Percentiles rank a stretch among this genome's conserved stretches.
phyloP scores from a whole-genome alignment of 2,888 invertebrate species.

The Atrina japonica region DNA sequence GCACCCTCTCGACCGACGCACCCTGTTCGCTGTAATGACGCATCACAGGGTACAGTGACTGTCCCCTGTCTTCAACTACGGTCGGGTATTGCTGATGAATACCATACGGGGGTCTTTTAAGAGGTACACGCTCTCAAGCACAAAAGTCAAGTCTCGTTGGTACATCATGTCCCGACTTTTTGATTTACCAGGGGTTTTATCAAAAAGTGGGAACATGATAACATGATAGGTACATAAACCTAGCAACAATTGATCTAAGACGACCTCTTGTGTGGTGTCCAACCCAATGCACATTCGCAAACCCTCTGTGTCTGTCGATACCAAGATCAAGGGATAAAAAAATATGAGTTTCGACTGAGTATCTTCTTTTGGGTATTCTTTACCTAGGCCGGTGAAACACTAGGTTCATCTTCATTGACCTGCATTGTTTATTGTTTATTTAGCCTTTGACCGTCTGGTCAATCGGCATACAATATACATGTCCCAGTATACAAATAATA shows the following conservation, averaged over 20 bases:
- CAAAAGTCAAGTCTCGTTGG: neutral
- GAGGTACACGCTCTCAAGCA: neutral
- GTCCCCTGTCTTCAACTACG: neutral
- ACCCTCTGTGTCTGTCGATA: neutral
- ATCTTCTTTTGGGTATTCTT: no score
- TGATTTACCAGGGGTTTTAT: no score
- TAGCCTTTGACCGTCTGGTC: no score
- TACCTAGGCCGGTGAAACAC: no score
- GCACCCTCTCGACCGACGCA: neutral
- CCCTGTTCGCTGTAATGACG: neutral
- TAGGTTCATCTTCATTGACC: no score
- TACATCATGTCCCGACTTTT: no score
- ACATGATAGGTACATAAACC: conserved; percentile 1
- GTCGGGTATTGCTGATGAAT: neutral
- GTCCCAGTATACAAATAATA: no score
- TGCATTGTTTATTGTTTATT: no score
- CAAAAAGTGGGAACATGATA: no score
- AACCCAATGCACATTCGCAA: neutral
- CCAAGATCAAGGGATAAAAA: neutral
- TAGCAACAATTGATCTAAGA: neutral
- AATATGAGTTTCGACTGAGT: no score
- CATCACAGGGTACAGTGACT: neutral
- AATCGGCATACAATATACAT: no score
- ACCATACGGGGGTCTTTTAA: neutral
- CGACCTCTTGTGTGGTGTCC: neutral